Conservation (phyloP, 2,113 vertebrate species). For the Rhynchomys soricoides region DNA sequence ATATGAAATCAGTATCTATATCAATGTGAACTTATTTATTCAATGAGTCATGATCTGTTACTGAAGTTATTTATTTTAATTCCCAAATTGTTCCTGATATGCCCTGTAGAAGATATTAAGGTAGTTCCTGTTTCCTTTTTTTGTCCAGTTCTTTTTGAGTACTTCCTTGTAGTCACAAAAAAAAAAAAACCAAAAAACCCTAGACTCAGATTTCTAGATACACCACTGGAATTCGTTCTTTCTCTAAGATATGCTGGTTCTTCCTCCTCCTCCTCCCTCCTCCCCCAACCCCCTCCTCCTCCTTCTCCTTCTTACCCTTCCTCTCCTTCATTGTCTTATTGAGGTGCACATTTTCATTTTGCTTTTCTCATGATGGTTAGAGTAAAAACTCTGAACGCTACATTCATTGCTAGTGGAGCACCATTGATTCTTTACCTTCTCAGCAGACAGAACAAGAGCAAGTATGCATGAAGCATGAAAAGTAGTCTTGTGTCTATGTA, state of each 20-base stretch:
- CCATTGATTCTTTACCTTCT: neutral
- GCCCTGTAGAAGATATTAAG: neutral
- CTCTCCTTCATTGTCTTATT: neutral
- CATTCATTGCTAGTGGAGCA: neutral
- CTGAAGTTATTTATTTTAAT: neutral
- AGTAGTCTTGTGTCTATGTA: neutral
- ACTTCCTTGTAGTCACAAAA: slow-evolving; percentile 23
- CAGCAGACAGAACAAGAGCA: neutral
- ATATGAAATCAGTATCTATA: neutral
- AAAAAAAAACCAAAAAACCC: neutral
- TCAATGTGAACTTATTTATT: slow-evolving; percentile 6
- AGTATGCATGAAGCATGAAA: neutral
- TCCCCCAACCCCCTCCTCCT: neutral
- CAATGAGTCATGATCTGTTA: neutral
- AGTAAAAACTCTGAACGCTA: too few relatives aligned
- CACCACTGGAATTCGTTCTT: neutral
- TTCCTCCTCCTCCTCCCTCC: neutral
- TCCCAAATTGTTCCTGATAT: neutral
- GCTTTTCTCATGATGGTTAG: neutral
- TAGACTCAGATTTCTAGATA: neutral
- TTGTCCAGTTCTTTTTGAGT: neutral
- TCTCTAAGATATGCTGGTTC: neutral
- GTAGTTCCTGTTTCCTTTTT: neutral
- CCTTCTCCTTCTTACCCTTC: neutral
- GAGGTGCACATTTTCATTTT: neutral